Evolutionary conservation across 2,113 vertebrate genomes (phyloP), one percentile per base, ranked within the genome.

Genomic region (Ancistrus triradiatus): DNA sequence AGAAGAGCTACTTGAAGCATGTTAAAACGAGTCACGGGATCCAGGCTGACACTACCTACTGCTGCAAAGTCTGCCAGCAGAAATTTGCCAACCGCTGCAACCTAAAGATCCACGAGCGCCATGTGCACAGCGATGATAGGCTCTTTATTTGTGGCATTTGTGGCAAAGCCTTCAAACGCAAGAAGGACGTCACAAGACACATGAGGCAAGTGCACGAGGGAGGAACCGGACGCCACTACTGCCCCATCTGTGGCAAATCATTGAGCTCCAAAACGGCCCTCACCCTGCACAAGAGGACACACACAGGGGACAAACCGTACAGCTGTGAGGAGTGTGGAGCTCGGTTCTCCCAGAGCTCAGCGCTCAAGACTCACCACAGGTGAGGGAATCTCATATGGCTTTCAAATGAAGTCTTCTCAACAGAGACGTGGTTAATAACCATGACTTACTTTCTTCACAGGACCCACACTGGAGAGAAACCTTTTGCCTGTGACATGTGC

Each of bases 381-480:
- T 98, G n/a, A n/a, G n/a, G n/a, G n/a, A n/a, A 88, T 1, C 10
- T 2, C 21, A 50, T 55, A 37, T 19, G 27, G 33, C 7, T 21
- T 28, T 28, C 1, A 52, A 43, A 28, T 57, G 14, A 14, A 18
- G 49, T 50, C n/a, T n/a, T n/a, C n/a, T n/a, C n/a, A n/a, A n/a
- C n/a, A n/a, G n/a, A n/a, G n/a, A n/a, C n/a, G n/a, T n/a, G n/a
- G n/a, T n/a, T n/a, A n/a, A n/a, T 18, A 10, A 17, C 15, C 27
- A 35, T 24, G 10, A 35, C 1, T 4, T 15, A 4, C 28, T 17
- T 31, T 7, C 55, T 49, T 7, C 86, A 70, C 79, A 98, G 96
- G 87, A 96, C 87, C 78, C 96, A 99, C 66, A 99, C 95, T 1
- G 97, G 95, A 53, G 97, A 99, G 78, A 99, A 95, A 78, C 95